phyloP scores from a whole-genome alignment of 2,113 vertebrate genomes.

The Neotragus pygmaeus region DNA sequence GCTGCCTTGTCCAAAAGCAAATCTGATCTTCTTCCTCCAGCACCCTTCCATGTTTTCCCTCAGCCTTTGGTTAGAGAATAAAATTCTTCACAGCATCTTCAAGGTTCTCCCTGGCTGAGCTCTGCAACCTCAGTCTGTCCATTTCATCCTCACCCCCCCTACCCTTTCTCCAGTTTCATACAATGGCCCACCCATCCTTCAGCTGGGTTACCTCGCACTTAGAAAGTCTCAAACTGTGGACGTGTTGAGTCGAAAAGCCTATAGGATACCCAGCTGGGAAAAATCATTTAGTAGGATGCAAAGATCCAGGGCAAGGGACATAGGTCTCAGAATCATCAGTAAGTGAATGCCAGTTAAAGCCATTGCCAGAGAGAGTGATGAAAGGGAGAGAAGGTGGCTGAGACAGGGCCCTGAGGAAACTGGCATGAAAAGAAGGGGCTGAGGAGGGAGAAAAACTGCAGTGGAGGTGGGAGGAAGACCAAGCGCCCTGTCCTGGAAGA shows the following conservation, averaged over 20 bases:
- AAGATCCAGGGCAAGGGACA: background rate
- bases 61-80: background rate
- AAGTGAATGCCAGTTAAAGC: background rate
- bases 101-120: background rate
- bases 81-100: background rate
- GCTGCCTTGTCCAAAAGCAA: background rate
- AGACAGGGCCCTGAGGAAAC: background rate
- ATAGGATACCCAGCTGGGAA: background rate
- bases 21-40: background rate
- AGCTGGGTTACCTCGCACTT: background rate
- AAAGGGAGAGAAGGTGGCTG: background rate
- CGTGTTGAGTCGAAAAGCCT: background rate
- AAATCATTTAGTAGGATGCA: no score
- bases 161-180: background rate
- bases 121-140: background rate
- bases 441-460: rapidly evolving
- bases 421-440: background rate
- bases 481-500: background rate
- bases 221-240: background rate
- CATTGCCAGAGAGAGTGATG: background rate
- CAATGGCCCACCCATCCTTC: background rate
- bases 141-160: background rate
- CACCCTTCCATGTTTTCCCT: background rate
- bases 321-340: background rate
- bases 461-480: background rate